Base-by-base conservation (phyloP, 2,888 invertebrate genomes). In the Hoplodrina blanda region DNA sequence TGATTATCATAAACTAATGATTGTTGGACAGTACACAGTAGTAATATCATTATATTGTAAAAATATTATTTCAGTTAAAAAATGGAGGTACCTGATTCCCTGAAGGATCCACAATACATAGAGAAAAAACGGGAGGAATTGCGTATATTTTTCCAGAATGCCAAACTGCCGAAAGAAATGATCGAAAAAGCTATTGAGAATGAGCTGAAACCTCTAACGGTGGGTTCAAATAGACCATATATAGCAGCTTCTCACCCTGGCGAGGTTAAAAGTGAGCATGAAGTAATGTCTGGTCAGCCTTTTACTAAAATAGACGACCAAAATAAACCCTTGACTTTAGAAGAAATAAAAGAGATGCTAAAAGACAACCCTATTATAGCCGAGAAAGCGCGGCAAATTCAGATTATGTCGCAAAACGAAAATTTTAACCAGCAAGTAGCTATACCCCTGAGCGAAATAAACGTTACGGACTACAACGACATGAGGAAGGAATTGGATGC, bases 281-380 rank as follows among this genome's bases (percentile, higher is more conserved):
- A 95, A 80, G 93, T 96, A 7, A 94, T 96, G 95, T 90, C 93
- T 52, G 95, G 95, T 1, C 96, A 96, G 76, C 96, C 96, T 4
- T 96, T 96, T 76, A 94, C 94, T 8, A 80, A 90, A 63, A 79
- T 95, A 54, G 91, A 90, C 55, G 93, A 94, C 61, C 84, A 88
- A n/a, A 89, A 84, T 37, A 91, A 86, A 65, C 95, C 94, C 11
- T 80, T 94, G 17, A 87, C 90, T 2, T 59, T 62, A 0, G 90
- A 93, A 60, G 92, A 95, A 88, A 89, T 94, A 69, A 93, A 90
- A 72, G 85, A 90, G 62, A 85, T 91, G 81, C 59, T 95, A 4
- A 93, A 92, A 81, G 89, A 90, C 69, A 93, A 90, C 71, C 94
- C 94, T 5, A 90, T 95, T 0, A 90, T 95, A 64, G 88, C 87